These are phyloP conservation scores for Ariolimax columbianus DNA, from an alignment of 2,888 invertebrate genomes.

Conservation along the genomic window DNA sequence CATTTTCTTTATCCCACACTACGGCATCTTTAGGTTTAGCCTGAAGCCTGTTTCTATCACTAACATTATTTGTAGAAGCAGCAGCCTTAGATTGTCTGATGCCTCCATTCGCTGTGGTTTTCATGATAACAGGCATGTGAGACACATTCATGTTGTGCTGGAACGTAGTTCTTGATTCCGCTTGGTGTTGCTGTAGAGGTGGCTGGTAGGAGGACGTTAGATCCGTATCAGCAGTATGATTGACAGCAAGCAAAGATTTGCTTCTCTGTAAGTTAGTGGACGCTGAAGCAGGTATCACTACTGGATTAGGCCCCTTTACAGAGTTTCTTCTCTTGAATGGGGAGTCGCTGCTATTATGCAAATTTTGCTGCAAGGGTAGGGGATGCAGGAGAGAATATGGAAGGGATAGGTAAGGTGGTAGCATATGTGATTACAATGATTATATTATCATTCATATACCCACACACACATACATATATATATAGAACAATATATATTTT, in stretches of 20 bases:
- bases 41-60: neutral
- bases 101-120: neutral
- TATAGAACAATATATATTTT: too few relatives aligned
- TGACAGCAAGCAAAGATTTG: slow-evolving; percentile 53
- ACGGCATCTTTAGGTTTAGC: neutral
- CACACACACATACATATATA: too few relatives aligned
- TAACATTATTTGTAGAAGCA: neutral
- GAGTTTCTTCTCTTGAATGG: slow-evolving; percentile 54
- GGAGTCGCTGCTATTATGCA: slow-evolving; percentile 49
- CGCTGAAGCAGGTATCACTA: slow-evolving; percentile 4
- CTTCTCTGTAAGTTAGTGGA: slow-evolving; percentile 51
- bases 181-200: neutral
- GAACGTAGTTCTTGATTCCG: neutral
- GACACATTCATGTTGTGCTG: neutral
- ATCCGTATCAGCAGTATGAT: slow-evolving; percentile 30
- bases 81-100: neutral
- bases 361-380: slow-evolving; percentile 55
- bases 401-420: too few relatives aligned
- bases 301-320: slow-evolving; percentile 38
- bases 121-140: slow-evolving; percentile 30
- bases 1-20: neutral
- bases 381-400: neutral
- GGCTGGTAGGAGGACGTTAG: slow-evolving; percentile 20
- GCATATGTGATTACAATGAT: too few relatives aligned
- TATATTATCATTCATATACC: too few relatives aligned